Evolutionary conservation across 2,797 vertebrate genomes (phyloP).

Genomic region (Ctenopoma kingsleyae): DNA sequence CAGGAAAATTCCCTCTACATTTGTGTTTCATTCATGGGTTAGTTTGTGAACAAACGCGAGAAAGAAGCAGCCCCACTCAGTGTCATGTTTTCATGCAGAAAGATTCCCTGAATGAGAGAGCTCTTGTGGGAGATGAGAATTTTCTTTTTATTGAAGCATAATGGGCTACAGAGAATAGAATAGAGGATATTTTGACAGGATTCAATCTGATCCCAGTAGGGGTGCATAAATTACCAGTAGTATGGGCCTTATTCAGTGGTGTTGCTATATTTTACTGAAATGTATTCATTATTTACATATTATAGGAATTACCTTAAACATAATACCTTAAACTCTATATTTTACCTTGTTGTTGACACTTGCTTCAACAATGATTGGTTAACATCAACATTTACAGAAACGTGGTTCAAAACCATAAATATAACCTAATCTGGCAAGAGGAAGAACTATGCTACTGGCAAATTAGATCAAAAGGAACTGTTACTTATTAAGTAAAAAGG

Average conservation of each 20-base stretch:
- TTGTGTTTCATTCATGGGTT: slow-evolving; percentile 23
- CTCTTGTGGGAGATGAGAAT: slow-evolving; percentile 25
- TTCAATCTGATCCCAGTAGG: slow-evolving; percentile 26
- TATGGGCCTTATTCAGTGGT: neutral
- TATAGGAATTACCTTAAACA: neutral
- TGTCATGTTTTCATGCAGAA: slow-evolving; percentile 39
- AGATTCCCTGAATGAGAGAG: slow-evolving; percentile 37
- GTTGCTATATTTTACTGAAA: slow-evolving; percentile 6
- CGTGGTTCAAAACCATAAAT: neutral
- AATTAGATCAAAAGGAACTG: neutral
- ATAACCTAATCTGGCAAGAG: slow-evolving; percentile 19
- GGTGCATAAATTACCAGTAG: slow-evolving; percentile 28
- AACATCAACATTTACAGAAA: neutral
- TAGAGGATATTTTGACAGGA: slow-evolving; percentile 15
- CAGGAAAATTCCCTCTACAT: slow-evolving; percentile 23
- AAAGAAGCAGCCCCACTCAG: slow-evolving; percentile 18
- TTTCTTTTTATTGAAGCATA: slow-evolving; percentile 29
- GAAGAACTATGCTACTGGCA: neutral
- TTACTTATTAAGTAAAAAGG: slow-evolving; percentile 12
- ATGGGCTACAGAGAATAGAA: slow-evolving; percentile 2
- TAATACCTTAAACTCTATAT: neutral
- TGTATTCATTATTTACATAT: neutral
- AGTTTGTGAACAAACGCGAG: slow-evolving; percentile 45
- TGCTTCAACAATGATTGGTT: neutral
- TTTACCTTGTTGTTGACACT: neutral